Conservation (phyloP, 2,113 vertebrate species). For the Fukomys damarensis region DNA sequence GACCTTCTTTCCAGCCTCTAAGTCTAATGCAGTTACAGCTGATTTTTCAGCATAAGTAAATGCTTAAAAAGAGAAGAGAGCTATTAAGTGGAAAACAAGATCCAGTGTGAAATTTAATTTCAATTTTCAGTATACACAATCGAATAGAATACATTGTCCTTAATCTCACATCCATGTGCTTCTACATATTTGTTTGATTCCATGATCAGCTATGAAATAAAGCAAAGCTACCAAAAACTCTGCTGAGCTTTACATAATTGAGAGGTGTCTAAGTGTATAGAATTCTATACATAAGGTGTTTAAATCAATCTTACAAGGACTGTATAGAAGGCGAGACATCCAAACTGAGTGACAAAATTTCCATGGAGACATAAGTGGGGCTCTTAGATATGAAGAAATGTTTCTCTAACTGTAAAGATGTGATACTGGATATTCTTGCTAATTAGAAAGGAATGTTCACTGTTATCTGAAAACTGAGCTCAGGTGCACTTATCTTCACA, state of each 20-base stretch:
- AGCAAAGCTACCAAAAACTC: slow-evolving; percentile 62
- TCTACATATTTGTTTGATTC: slow-evolving; percentile 32
- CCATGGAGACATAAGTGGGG: neutral
- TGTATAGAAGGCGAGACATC: neutral
- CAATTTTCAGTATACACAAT: slow-evolving; percentile 2
- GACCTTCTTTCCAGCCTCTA: neutral
- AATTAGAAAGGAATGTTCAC: slow-evolving; percentile 74
- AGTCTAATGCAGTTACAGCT: slow-evolving; percentile 42
- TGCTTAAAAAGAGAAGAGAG: slow-evolving; percentile 48
- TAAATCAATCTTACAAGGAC: neutral
- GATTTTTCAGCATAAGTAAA: slow-evolving; percentile 6
- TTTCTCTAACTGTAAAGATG: slow-evolving; percentile 33
- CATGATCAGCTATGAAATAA: slow-evolving; percentile 45
- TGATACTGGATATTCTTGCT: slow-evolving; percentile 52
- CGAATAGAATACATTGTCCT: neutral
- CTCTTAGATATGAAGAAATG: slow-evolving; percentile 23
- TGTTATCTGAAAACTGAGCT: slow-evolving; percentile 72
- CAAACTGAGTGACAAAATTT: slow-evolving; percentile 24
- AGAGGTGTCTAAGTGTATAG: slow-evolving; percentile 2
- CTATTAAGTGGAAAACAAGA: slow-evolving; percentile 43
- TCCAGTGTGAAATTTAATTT: slow-evolving; percentile 38
- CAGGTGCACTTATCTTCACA: slow-evolving; percentile 76
- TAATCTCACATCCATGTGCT: neutral
- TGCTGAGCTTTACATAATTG: slow-evolving; percentile 32
- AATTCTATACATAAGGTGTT: slow-evolving; percentile 12